Percentiles rank a stretch among this genome's conserved stretches.
Evolutionary conservation across 2,797 vertebrate genomes (phyloP).

Genomic region (Bovichtus variegatus): DNA sequence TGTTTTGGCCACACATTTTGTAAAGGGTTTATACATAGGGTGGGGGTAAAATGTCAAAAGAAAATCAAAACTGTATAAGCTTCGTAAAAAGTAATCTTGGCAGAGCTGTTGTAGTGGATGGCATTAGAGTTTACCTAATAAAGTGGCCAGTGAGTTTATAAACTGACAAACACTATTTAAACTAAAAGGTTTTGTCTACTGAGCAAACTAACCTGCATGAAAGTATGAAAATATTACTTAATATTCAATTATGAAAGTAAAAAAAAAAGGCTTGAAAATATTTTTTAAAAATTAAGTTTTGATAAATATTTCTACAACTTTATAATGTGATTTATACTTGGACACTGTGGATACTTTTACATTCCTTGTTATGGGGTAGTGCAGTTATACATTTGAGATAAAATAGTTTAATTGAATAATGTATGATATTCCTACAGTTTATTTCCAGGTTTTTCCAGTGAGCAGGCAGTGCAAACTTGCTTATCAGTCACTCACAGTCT

Average conservation of each 20-base stretch:
- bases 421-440: background rate
- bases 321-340: background rate
- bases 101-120: background rate
- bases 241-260: background rate
- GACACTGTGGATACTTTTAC: background rate
- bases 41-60: too few species aligned
- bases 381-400: background rate
- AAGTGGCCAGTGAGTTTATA: too few species aligned
- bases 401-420: background rate
- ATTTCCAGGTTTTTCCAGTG: slow-evolving; percentile 21
- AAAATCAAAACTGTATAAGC: too few species aligned
- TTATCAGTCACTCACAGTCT: slow-evolving; percentile 59
- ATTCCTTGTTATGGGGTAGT: background rate
- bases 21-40: too few species aligned
- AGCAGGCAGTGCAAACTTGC: slow-evolving; percentile 16
- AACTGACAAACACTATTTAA: background rate
- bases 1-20: too few species aligned
- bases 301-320: background rate
- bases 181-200: background rate
- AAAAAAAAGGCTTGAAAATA: background rate
- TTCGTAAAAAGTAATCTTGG: too few species aligned
- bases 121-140: too few species aligned
- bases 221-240: background rate
- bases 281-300: background rate
- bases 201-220: background rate